These are phyloP conservation scores for Allobates femoralis DNA, from an alignment of 2,797 vertebrate genomes.

Conservation along the genomic window DNA sequence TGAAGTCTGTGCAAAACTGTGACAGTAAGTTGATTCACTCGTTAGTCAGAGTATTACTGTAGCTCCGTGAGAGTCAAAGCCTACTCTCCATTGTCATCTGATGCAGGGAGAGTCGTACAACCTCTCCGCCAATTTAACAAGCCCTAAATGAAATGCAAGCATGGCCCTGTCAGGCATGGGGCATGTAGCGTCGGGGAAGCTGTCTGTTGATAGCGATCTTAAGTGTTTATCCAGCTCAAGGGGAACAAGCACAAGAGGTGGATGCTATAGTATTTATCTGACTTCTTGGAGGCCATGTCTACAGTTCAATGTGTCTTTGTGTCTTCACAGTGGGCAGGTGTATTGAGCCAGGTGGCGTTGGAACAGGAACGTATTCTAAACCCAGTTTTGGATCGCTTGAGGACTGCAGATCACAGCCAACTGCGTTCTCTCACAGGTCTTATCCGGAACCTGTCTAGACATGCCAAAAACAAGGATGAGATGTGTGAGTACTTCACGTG, in stretches of 20 bases:
- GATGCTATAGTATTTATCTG: neutral
- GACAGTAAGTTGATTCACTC: no score
- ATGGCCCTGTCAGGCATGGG: no score
- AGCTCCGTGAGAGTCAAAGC: no score
- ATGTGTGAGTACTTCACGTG: conserved; percentile 82
- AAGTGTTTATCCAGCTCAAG: neutral
- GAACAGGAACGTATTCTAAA: conserved; percentile 88
- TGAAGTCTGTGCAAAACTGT: no score
- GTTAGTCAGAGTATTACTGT: no score
- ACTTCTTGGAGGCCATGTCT: neutral
- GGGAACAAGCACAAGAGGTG: neutral
- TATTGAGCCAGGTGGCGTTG: conserved; percentile 86
- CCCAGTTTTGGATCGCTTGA: conserved; percentile 79
- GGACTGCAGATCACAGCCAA: conserved; percentile 80
- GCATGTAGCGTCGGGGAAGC: neutral
- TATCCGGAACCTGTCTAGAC: conserved; percentile 90
- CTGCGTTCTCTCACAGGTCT: conserved; percentile 89
- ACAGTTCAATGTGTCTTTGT: neutral
- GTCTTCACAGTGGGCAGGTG: conserved; percentile 83
- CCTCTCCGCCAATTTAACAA: no score
- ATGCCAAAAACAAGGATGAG: conserved; percentile 83
- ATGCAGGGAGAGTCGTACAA: no score
- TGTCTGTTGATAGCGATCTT: neutral
- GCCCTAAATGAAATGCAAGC: no score
- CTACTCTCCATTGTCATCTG: no score